Evolutionary conservation across 1,140 invertebrate genomes (phyloP), one percentile per base, ranked within the genome.

Genomic region (Lasioglossum baleicum): DNA sequence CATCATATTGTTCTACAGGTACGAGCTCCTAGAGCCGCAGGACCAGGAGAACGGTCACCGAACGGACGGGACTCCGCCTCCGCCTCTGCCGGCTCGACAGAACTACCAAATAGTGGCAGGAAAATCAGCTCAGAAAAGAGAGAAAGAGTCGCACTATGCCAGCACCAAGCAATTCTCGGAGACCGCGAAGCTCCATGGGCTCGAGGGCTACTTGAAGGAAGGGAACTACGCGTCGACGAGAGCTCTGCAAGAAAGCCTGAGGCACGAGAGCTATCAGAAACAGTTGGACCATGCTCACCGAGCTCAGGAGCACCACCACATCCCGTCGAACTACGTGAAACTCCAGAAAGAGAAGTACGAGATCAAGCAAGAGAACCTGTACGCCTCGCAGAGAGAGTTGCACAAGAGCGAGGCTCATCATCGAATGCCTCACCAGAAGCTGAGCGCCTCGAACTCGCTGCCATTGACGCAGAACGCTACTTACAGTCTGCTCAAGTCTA

Each of bases 21-120:
- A 95, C 82, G 94, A 95, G 77, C 89, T 95, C 51, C 78, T 93
- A 44, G 94, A 95, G 68, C 86, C 90, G 3, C 91, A 92, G 53
- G 93, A 93, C 66, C 89, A 91, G 42, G 90, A 93, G 31, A 64
- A 26, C 72, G 74, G 61, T 6, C 87, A 90, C 66, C 89, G 90
- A 8, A 80, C 80, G 26, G 88, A 90, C 22, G 92, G 92, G 7
- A 92, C 93, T 11, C 92, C 94, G 6, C 94, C 94, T 5, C 95
- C 94, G 0, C 94, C 94, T 5, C 87, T 95, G 5, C 95, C 95
- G 6, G 92, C 91, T 2, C 88, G 94, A 7, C 91, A 93, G 51
- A 92, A 88, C 42, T 87, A 86, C 40, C 92, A 92, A 75, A 76
- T 65, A 1, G 65, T 83, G 6, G 85, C 89, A 31, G 83, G 88